Evolutionary conservation across 2,888 invertebrate species (phyloP).

Genomic region (Hypomecis punctinalis): DNA sequence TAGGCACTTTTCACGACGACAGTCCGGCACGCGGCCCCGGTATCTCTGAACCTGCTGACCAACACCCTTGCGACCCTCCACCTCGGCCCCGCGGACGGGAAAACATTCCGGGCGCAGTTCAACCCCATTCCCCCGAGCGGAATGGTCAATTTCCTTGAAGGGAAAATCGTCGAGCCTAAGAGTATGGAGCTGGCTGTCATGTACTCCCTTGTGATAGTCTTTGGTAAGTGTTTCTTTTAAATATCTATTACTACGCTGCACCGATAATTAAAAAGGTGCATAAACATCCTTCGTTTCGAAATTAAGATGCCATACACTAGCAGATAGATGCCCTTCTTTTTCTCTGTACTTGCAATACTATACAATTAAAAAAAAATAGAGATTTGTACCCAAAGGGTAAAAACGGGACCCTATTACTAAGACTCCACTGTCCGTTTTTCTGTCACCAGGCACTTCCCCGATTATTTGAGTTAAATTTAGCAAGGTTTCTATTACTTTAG

Average conservation of each 20-base stretch:
- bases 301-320: too few relatives aligned
- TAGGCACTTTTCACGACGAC: conserved; percentile 79
- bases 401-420: too few relatives aligned
- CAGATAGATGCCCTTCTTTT: too few relatives aligned
- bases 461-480: too few relatives aligned
- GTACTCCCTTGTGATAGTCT: conserved; percentile 49
- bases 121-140: conserved; percentile 44
- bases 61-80: conserved; percentile 64
- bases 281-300: too few relatives aligned
- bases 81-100: conserved; percentile 42
- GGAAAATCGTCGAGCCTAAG: conserved; percentile 46
- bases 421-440: too few relatives aligned
- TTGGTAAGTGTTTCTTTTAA: conserved; percentile 49
- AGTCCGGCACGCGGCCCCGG: conserved; percentile 82
- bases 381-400: neutral
- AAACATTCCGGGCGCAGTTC: conserved; percentile 52
- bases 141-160: neutral
- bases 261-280: too few relatives aligned
- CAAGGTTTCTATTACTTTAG: too few relatives aligned
- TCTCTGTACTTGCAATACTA: too few relatives aligned
- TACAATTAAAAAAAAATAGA: too few relatives aligned
- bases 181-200: neutral
- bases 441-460: too few relatives aligned
- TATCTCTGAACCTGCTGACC: conserved; percentile 77
- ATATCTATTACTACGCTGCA: too few relatives aligned